A percentile compares a stretch with the other conserved stretches of the same genome.
phyloP scores from a whole-genome alignment of 1,140 invertebrate genomes.

The Sesamia nonagrioides region DNA sequence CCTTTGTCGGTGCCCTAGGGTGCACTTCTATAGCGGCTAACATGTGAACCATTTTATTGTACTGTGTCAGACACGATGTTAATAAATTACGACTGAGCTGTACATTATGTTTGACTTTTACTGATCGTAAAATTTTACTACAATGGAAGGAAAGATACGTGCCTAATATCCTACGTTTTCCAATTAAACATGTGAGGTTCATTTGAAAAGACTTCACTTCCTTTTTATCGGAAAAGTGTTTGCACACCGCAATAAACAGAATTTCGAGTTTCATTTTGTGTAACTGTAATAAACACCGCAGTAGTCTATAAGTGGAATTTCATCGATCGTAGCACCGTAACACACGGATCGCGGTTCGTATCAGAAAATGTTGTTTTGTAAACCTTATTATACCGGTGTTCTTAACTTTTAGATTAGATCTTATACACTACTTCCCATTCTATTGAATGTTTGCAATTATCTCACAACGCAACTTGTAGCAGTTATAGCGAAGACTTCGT shows the following conservation, averaged over 20 bases:
- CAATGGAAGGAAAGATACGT: conserved; percentile 31
- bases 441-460: conserved; percentile 5
- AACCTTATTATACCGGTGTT: not conserved
- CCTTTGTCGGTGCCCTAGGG: conserved; percentile 33
- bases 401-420: conserved; percentile 24
- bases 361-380: conserved; percentile 16
- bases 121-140: conserved; percentile 44
- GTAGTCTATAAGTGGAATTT: not conserved
- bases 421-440: conserved; percentile 18
- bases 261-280: not conserved
- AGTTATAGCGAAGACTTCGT: not conserved
- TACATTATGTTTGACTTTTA: conserved; percentile 39
- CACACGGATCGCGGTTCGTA: not conserved
- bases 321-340: not conserved
- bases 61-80: conserved; percentile 29
- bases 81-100: conserved; percentile 38
- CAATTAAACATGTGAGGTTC: not conserved
- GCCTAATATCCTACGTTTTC: not conserved
- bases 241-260: not conserved
- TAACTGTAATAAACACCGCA: not conserved
- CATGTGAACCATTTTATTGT: conserved; percentile 40
- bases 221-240: not conserved
- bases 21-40: conserved; percentile 9
- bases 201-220: not conserved
- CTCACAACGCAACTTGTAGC: not conserved